A percentile compares a stretch with the other conserved stretches of the same genome.
phyloP scores from a whole-genome alignment of 2,797 vertebrate genomes.

The Rhincodon typus region DNA sequence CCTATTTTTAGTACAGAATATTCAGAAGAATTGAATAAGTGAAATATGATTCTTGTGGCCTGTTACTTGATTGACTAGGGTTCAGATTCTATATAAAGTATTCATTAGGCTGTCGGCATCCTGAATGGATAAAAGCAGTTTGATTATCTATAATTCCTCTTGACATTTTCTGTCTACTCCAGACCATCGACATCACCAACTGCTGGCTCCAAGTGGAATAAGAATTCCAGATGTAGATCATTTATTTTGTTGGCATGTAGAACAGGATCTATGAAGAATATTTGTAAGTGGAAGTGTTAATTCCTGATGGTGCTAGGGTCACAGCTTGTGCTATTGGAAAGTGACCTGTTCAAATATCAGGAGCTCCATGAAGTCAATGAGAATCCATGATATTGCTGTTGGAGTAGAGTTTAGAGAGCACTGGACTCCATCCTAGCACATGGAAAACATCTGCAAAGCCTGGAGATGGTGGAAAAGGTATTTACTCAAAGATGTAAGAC shows the following conservation, averaged over 20 bases:
- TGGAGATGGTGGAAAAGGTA: neutral
- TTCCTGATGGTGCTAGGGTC: neutral
- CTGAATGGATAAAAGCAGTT: neutral
- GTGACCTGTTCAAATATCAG: neutral
- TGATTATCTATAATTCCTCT: neutral
- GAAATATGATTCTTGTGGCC: neutral
- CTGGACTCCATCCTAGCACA: no score
- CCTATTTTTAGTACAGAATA: neutral
- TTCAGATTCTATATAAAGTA: neutral
- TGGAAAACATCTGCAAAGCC: neutral
- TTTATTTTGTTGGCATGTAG: neutral
- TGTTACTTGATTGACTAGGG: neutral
- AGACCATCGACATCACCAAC: no score
- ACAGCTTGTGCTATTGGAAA: neutral
- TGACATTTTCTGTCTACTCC: neutral
- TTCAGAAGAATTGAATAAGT: neutral
- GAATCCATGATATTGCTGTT: neutral
- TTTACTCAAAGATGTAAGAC: neutral
- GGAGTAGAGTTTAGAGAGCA: neutral
- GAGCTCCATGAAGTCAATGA: neutral
- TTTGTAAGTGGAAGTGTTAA: neutral
- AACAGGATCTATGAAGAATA: neutral
- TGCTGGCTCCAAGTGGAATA: neutral
- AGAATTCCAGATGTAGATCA: neutral
- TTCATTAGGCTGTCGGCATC: neutral